phyloP scores from a whole-genome alignment of 2,888 invertebrate genomes.

The Aspidapion aeneum region DNA sequence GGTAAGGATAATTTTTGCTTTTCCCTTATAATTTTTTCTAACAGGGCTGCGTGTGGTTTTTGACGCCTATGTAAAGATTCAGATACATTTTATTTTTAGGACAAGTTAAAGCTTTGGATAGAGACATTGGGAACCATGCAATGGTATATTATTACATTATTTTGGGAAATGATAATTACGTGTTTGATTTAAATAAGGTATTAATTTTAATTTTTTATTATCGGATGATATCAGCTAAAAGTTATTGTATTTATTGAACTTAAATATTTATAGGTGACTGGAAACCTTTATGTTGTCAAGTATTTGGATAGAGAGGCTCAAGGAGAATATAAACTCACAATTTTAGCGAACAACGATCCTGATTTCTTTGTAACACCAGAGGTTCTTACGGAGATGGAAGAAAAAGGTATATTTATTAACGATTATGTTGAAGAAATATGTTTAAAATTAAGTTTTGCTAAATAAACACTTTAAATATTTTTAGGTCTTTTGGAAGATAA shows the following conservation, averaged over 20 bases:
- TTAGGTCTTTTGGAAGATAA: slow-evolving; percentile 51
- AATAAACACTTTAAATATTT: slow-evolving; percentile 3
- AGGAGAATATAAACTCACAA: slow-evolving; percentile 69
- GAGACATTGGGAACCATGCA: slow-evolving; percentile 77
- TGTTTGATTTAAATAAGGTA: slow-evolving; percentile 75
- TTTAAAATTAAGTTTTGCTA: background rate
- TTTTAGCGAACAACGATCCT: slow-evolving; percentile 82
- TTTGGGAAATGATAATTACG: slow-evolving; percentile 70
- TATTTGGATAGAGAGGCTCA: slow-evolving; percentile 80
- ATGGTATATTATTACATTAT: slow-evolving; percentile 82
- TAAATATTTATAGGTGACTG: slow-evolving; percentile 71
- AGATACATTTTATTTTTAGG: too few species aligned
- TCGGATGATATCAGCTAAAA: too few species aligned
- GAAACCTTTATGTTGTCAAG: slow-evolving; percentile 73
- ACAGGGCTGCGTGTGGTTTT: too few species aligned
- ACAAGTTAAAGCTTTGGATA: slow-evolving; percentile 68
- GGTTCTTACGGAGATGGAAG: slow-evolving; percentile 49
- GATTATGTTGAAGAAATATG: background rate
- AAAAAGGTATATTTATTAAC: slow-evolving; percentile 12
- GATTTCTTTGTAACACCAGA: slow-evolving; percentile 60
- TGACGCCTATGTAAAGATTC: too few species aligned
- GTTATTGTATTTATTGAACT: slow-evolving; percentile 69
- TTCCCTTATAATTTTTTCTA: too few species aligned
- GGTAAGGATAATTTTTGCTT: slow-evolving; percentile 48
- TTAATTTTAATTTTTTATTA: too few species aligned